Evolutionary conservation across 2,797 vertebrate genomes (phyloP), one percentile per base, ranked within the genome.

Genomic region (Myotis vivesi): DNA sequence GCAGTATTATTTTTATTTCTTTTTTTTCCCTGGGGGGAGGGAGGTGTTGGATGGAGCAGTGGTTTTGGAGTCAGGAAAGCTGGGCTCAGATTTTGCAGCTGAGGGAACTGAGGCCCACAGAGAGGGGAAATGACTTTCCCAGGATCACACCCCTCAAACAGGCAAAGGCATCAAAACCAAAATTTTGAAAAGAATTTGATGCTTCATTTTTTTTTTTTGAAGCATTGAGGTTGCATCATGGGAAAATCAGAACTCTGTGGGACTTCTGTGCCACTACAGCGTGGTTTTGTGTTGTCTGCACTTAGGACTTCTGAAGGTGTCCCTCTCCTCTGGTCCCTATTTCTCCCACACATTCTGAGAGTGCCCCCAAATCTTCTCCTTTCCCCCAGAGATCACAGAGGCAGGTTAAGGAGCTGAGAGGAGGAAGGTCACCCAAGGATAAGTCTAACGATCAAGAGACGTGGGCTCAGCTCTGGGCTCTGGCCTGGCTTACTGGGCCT

Each of bases 131-230:
- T 68, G 57, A 55, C 44, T 69, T 94, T 75, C 84, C 53, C 62
- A 83, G 15, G 25, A 8, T 62, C 83, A 57, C 8, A 28, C 13
- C 8, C 25, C 28, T 88, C 79, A 71, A 55, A 71, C 8, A 51
- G 75, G 30, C 57, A 94, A 91, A 91, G 36, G 23, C 75, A 68
- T 38, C 46, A 38, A 92, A 84, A 77, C 64, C 36, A 72, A 94
- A 94, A 36, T 76, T 1, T 64, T 59, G 46, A 72, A 57, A 86
- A 75, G 7, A 64, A 75, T 89, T 84, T 87, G 44, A 81, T 79
- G 46, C 49, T 28, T 83, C 49, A 49, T 91, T 62, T 30, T 80
- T 66, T 10, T 55, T 22, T 44, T 66, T 5, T 10, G 28, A 86
- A 57, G 46, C 30, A 72, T 33, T 82, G 20, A 33, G 69, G 36